Percentiles rank a stretch among this genome's conserved stretches.
Evolutionary conservation across 1,140 invertebrate genomes (phyloP).

Genomic region (Asbolus verrucosus): DNA sequence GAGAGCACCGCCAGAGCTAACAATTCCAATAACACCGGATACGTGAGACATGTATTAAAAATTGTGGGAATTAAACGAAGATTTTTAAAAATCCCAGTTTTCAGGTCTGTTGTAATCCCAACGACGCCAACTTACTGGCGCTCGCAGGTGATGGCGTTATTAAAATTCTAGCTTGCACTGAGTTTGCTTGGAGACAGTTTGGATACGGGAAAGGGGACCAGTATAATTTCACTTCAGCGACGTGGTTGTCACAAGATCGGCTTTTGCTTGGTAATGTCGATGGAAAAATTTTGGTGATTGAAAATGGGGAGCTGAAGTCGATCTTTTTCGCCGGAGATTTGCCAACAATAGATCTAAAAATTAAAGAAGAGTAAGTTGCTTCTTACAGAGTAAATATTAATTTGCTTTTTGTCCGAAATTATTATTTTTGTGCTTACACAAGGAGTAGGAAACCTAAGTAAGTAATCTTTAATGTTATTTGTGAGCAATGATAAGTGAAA

Average conservation of each 20-base stretch:
- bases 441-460: conserved; percentile 15
- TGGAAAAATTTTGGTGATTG: conserved; percentile 80
- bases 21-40: conserved; percentile 71
- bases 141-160: conserved; percentile 80
- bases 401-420: not conserved
- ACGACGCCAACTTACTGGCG: conserved; percentile 80
- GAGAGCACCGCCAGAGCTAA: conserved; percentile 80
- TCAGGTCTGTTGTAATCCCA: conserved; percentile 79
- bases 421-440: not conserved
- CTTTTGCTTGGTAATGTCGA: conserved; percentile 81
- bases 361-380: conserved; percentile 52
- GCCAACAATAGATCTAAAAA: conserved; percentile 59
- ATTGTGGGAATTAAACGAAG: too few species aligned
- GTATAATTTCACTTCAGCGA: conserved; percentile 76
- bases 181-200: conserved; percentile 84
- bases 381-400: not conserved
- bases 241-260: conserved; percentile 80
- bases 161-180: conserved; percentile 82
- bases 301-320: conserved; percentile 82
- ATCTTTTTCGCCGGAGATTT: conserved; percentile 71
- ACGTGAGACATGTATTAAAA: conserved; percentile 64
- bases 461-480: not conserved
- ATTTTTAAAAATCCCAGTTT: too few species aligned
- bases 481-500: too few species aligned
- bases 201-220: conserved; percentile 86